Base-by-base conservation (phyloP, 2,888 invertebrate genomes). In the Spodoptera picta region DNA sequence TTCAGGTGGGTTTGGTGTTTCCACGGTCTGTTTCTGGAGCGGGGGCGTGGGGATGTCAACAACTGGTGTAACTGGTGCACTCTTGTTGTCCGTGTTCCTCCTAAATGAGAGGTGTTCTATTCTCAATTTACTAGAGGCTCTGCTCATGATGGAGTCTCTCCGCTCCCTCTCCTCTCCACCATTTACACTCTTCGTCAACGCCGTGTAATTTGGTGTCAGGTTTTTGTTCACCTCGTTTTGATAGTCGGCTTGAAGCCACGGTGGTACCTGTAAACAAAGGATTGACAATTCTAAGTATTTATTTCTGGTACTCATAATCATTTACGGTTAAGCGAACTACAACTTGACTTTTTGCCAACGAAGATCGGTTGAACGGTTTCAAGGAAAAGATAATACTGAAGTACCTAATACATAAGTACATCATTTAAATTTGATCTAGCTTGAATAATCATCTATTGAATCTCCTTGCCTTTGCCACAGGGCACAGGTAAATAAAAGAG, bases 181-280 rank as follows among this genome's bases (percentile, higher is more conserved):
- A 58, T 87, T 89, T 4, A 94, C 81, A 60, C 91, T 92, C 62
- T 92, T 92, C 0, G 83, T 92, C 61, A 91, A 87, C 72, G 90
- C 95, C 54, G 86, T 90, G 88, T 92, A 94, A 74, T 89, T 95
- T 52, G 88, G 95, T 75, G 92, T 94, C 31, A 89, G 89, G 86
- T 92, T 95, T 83, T 92, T 95, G 89, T 88, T 95, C 73, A 93
- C 95, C 71, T 94, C 94, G 62, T 87, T 90, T 62, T 93, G 93
- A 77, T 94, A 95, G 87, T 97, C 97, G 65, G 96, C 96, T 86
- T 96, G 95, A 31, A 97, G 95, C 97, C 97, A 97, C 54, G 96
- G 96, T 19, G 97, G 97, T 63, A 97, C 96, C 97, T 97, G 86
- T 6, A 65, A 1, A 3, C 0, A 23, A 1, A 43, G 4, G 43